Evolutionary conservation across 30 jellyfish, hydroid and myxozoan genomes (phyloP).

Genomic region (Hydra vulgaris): DNA sequence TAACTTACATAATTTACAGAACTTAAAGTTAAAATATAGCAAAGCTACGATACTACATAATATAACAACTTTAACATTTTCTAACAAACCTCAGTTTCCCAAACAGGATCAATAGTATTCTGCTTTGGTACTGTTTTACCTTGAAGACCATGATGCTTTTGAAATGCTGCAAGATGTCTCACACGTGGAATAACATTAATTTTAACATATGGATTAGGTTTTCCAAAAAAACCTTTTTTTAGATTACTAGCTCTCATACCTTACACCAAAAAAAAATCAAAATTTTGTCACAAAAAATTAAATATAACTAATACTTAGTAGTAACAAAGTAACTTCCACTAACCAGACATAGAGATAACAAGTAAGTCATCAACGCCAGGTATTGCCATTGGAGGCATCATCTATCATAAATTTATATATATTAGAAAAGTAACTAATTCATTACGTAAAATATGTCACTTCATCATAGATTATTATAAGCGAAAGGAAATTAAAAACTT

Average conservation of each 20-base stretch:
- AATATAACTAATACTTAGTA: no score
- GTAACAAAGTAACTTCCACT: no score
- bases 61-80: no score
- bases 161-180: conserved; percentile 62
- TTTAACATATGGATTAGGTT: conserved; percentile 79
- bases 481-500: no score
- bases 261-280: neutral
- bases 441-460: no score
- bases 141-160: conserved; percentile 72
- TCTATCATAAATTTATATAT: neutral
- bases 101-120: conserved; percentile 53
- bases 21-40: no score
- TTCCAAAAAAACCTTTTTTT: conserved; percentile 84
- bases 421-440: neutral
- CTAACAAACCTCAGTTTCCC: conserved; percentile 74
- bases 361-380: conserved; percentile 74
- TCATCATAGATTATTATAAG: no score
- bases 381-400: conserved; percentile 72
- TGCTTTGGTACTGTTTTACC: conserved; percentile 55
- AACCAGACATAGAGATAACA: conserved; percentile 69
- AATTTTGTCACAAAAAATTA: neutral
- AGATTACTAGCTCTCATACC: conserved; percentile 69
- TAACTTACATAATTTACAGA: no score
- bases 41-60: no score
- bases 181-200: conserved; percentile 70